These are phyloP conservation scores for Drosophila repletoides DNA, from an alignment of 1,140 invertebrate species.

Conservation along the genomic window DNA sequence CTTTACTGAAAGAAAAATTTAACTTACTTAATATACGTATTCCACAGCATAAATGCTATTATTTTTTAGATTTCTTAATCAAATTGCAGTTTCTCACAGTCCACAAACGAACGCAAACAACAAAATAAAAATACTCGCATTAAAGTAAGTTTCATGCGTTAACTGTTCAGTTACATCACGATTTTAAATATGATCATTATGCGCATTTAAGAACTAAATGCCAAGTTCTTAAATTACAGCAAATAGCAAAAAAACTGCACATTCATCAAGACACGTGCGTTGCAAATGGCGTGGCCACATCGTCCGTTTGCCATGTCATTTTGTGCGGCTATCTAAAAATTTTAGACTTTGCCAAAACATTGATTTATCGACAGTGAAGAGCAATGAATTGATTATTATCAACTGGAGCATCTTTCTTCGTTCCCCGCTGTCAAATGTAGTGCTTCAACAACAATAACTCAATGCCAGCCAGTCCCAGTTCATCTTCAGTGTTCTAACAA, in stretches of 20 bases:
- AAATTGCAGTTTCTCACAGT: constrained; percentile 24
- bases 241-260: constrained; percentile 18
- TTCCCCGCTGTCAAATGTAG: constrained; percentile 6
- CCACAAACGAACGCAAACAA: not conserved
- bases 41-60: not conserved
- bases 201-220: constrained; percentile 57
- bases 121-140: too few relatives aligned
- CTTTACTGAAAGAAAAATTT: constrained; percentile 22
- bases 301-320: constrained; percentile 47
- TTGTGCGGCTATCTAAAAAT: constrained; percentile 12
- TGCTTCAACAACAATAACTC: constrained; percentile 8
- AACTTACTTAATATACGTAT: not conserved
- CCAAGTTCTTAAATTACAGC: constrained; percentile 63
- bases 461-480: constrained; percentile 26
- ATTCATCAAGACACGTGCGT: constrained; percentile 72
- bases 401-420: constrained; percentile 34
- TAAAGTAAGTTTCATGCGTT: constrained; percentile 46
- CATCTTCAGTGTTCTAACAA: constrained; percentile 3
- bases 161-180: constrained; percentile 56
- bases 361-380: constrained; percentile 18
- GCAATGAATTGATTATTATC: constrained; percentile 33
- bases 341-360: not conserved
- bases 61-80: constrained; percentile 20
- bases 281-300: constrained; percentile 62
- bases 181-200: constrained; percentile 69